Base-by-base conservation (phyloP, 2,797 vertebrate genomes). In the Sorex maritimensis region DNA sequence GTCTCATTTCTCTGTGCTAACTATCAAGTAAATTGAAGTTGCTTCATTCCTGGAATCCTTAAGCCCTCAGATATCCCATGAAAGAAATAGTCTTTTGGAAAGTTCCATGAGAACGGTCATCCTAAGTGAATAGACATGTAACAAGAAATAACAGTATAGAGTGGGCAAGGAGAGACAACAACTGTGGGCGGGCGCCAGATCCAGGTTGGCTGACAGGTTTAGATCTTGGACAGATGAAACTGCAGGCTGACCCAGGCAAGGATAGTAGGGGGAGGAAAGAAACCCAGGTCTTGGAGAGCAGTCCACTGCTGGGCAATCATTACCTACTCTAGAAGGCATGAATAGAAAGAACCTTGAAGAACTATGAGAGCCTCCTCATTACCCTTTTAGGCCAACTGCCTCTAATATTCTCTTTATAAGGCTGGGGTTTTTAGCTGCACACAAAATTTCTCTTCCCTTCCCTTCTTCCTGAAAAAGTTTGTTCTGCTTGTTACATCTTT, bases 31-130 rank as follows among this genome's bases (percentile, higher is more conserved):
- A 49, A 19, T 4, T 4, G 9, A 26, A 26, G 15, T 6, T 52
- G 24, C 83, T 46, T 8, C 2, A 5, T 19, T 46, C 38, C 65
- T 67, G 49, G 14, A 26, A 38, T 58, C 7, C 61, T 90, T 24
- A 1, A 65, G 46, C 4, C 10, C 30, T 52, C 61, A 41, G 19
- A 8, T 21, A n/a, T 52, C 58, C 65, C 38, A 12, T 2, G 3
- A 82, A 13, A 86, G 41, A 46, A 68, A 67, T 6, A 10, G 68
- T 44, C 67, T 93, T 93, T 77, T 78, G 46, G 78, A 77, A 63
- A 85, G 67, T 11, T 8, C 68, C 10, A 12, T 89, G 58, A 74
- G 26, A 65, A 30, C 34, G 6, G 2, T 38, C 23, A 0, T 5
- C 12, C 26, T 23, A 65, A 68, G 24, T 24, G 5, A 26, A 21